phyloP scores from a whole-genome alignment of 2,113 vertebrate genomes.

The Recurvirostra avosetta region DNA sequence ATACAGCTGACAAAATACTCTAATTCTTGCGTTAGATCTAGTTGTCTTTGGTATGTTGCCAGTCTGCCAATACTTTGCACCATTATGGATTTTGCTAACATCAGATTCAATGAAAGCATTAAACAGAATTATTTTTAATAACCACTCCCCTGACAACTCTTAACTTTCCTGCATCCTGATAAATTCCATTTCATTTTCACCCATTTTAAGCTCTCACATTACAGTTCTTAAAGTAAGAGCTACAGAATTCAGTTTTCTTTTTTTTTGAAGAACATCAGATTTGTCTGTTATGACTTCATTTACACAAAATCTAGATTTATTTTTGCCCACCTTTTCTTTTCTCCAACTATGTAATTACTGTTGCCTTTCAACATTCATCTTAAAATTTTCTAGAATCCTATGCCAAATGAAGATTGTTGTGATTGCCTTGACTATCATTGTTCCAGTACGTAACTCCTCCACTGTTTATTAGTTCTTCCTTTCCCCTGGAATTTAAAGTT shows the following conservation, averaged over 20 bases:
- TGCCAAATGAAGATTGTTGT: not conserved
- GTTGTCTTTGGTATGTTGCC: not conserved
- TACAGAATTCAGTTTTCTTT: not conserved
- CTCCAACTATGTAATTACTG: not conserved
- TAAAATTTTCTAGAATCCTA: not conserved
- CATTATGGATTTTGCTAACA: not conserved
- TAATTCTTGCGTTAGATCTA: not conserved
- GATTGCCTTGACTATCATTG: not conserved
- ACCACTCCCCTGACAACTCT: not conserved
- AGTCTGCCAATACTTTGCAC: not conserved
- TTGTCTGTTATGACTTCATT: not conserved
- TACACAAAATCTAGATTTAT: not conserved
- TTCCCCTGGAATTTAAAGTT: not conserved
- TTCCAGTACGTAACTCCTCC: not conserved
- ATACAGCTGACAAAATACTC: not conserved
- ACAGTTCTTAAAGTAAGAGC: not conserved
- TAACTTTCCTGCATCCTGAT: not conserved
- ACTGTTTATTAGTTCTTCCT: not conserved
- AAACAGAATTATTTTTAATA: not conserved
- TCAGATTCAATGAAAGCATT: not conserved
- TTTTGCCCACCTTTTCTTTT: not conserved
- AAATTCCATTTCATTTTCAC: not conserved
- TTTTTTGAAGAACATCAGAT: not conserved
- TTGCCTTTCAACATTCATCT: not conserved
- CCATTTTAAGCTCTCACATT: not conserved